phyloP scores from a whole-genome alignment of 2,113 vertebrate genomes.

The Edolisoma coerulescens region DNA sequence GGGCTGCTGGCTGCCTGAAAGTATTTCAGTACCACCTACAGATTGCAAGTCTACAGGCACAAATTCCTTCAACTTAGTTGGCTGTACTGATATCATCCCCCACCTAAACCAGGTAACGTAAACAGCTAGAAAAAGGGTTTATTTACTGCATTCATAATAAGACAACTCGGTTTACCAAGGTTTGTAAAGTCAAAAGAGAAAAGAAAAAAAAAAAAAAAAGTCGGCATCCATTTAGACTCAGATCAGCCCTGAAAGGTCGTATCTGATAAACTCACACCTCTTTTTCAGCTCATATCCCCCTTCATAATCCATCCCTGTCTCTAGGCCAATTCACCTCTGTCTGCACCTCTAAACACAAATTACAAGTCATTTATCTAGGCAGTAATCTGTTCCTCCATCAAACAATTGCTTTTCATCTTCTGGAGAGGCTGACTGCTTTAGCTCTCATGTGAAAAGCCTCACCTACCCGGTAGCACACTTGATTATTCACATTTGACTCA shows the following conservation, averaged over 20 bases:
- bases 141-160: not conserved
- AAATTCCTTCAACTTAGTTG: not conserved
- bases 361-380: not conserved
- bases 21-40: not conserved
- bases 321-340: not conserved
- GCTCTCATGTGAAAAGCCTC: not conserved
- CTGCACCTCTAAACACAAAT: not conserved
- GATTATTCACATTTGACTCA: not conserved
- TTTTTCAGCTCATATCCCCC: not conserved
- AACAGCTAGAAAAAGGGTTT: not conserved
- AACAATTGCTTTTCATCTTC: not conserved
- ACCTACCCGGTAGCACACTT: fast-evolving
- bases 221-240: not conserved
- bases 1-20: not conserved
- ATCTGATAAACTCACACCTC: not conserved
- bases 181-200: not conserved
- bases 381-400: not conserved
- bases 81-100: not conserved
- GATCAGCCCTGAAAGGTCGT: not conserved
- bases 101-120: not conserved
- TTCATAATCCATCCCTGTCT: not conserved
- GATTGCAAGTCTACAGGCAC: not conserved
- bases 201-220: no score
- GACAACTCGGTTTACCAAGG: not conserved
- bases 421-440: not conserved